Conservation (phyloP, 2,797 vertebrate genomes). For the Brachyrhaphis roseni region DNA sequence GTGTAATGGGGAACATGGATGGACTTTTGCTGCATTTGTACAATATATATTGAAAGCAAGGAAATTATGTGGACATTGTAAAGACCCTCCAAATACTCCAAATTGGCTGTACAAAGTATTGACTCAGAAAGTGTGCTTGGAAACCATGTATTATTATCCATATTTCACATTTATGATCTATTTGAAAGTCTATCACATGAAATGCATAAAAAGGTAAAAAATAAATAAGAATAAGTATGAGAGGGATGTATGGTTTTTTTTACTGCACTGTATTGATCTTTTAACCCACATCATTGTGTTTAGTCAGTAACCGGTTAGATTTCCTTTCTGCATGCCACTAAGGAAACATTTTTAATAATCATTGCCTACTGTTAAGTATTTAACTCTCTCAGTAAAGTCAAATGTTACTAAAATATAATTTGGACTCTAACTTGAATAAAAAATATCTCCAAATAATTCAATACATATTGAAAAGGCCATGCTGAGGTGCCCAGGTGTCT, state of each 20-base stretch:
- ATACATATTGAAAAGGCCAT: slow-evolving; percentile 15
- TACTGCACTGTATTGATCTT: neutral
- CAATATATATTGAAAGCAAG: neutral
- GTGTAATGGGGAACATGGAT: neutral
- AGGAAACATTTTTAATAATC: neutral
- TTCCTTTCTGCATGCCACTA: neutral
- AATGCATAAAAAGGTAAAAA: neutral
- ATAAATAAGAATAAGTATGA: neutral
- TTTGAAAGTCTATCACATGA: neutral
- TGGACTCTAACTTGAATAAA: neutral
- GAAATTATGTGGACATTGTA: neutral
- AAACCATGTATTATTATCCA: neutral
- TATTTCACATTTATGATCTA: neutral
- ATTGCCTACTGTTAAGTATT: neutral
- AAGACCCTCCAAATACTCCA: neutral
- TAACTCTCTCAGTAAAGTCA: neutral
- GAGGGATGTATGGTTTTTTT: neutral
- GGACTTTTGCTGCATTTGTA: neutral
- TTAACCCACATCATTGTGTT: neutral
- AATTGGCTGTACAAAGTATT: neutral
- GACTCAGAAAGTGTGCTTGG: neutral
- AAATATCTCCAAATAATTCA: neutral
- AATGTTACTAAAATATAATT: neutral
- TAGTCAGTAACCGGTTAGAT: neutral
- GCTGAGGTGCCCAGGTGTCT: slow-evolving; percentile 47